Evolutionary conservation across 2,888 invertebrate genomes (phyloP).

Genomic region (Corbicula japonica): DNA sequence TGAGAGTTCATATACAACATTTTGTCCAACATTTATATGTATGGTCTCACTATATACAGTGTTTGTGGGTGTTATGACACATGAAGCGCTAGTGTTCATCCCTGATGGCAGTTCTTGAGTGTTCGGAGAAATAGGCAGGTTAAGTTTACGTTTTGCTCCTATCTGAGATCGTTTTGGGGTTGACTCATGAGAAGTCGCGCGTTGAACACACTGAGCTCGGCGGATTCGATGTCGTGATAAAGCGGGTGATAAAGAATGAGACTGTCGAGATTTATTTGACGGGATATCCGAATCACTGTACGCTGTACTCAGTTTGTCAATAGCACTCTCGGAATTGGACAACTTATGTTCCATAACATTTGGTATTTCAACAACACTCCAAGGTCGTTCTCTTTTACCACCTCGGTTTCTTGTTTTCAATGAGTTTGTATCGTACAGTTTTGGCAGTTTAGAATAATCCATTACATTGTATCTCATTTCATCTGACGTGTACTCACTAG

Average conservation of each 20-base stretch:
- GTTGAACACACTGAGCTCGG: conserved; percentile 55
- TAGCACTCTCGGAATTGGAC: conserved; percentile 95
- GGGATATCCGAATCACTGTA: conserved; percentile 70
- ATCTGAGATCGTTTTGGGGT: conserved; percentile 65
- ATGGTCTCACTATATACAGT: conserved; percentile 50
- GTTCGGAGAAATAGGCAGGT: conserved; percentile 45
- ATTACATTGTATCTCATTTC: conserved; percentile 64
- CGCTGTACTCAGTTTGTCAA: conserved; percentile 89
- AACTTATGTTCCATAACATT: conserved; percentile 89
- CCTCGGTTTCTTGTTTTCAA: conserved; percentile 63
- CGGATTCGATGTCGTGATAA: conserved; percentile 70
- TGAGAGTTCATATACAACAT: not conserved
- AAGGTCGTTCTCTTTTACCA: conserved; percentile 89
- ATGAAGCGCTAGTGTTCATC: conserved; percentile 28
- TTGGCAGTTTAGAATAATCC: conserved; percentile 61
- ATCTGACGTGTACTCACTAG: conserved; percentile 78
- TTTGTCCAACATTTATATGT: conserved; percentile 23
- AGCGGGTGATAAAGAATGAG: conserved; percentile 63
- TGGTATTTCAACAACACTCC: conserved; percentile 95
- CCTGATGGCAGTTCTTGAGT: conserved; percentile 33
- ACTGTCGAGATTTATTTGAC: conserved; percentile 40
- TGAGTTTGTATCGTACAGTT: conserved; percentile 70
- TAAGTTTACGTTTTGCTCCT: conserved; percentile 75
- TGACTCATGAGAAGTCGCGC: conserved; percentile 62
- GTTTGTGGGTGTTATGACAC: conserved; percentile 27